These are phyloP conservation scores for Sula dactylatra DNA, from an alignment of 2,113 vertebrate species.

Conservation along the genomic window DNA sequence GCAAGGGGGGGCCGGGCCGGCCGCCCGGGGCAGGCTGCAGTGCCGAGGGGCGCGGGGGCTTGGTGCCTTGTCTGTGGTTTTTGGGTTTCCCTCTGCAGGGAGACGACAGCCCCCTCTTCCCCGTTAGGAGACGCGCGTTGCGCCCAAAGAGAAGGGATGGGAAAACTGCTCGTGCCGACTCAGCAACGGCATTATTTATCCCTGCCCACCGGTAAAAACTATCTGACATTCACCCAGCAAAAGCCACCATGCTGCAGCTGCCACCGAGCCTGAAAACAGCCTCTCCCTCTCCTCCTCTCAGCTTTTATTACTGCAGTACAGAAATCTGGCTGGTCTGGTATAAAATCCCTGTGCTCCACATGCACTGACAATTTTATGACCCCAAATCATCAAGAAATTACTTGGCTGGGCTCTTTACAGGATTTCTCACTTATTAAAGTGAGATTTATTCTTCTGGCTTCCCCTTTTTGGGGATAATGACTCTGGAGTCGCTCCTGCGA, in stretches of 20 bases:
- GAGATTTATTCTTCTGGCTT: not conserved
- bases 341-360: not conserved
- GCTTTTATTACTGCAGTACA: not conserved
- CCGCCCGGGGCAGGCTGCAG: not conserved
- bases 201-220: not conserved
- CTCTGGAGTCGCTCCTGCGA: not conserved
- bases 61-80: slow-evolving; percentile 58
- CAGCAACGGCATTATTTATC: rapidly evolving
- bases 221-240: not conserved
- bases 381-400: slow-evolving; percentile 18
- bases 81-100: slow-evolving; percentile 69
- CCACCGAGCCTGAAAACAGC: not conserved
- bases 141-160: not conserved
- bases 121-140: rapidly evolving
- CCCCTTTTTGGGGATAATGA: not conserved
- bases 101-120: not conserved
- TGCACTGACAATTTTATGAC: slow-evolving; percentile 12
- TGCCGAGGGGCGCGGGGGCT: not conserved
- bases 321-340: not conserved
- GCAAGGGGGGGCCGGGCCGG: not conserved
- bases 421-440: not conserved
- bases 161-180: not conserved
- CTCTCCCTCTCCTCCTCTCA: not conserved
- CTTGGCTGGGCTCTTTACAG: not conserved
- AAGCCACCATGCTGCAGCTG: not conserved